Conservation (phyloP, 2,113 vertebrate genomes). For the Struthio camelus region DNA sequence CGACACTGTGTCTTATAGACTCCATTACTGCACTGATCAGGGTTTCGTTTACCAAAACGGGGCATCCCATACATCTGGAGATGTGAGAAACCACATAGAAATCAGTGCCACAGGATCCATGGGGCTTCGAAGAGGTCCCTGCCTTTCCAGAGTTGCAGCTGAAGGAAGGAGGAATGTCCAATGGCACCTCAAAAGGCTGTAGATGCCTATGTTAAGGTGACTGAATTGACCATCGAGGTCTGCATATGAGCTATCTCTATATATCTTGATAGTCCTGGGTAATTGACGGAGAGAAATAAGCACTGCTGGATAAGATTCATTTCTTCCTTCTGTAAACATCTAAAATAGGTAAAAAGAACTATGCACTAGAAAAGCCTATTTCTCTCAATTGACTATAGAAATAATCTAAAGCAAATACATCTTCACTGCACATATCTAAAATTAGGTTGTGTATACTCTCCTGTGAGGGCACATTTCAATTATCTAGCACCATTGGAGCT, state of each 20-base stretch:
- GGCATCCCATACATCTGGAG: neutral
- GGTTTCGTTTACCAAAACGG: neutral
- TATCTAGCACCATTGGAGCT: neutral
- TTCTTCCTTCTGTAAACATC: neutral
- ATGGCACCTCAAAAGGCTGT: too few relatives aligned
- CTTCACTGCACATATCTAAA: neutral
- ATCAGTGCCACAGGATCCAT: neutral
- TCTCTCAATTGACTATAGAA: neutral
- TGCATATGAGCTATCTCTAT: too few relatives aligned
- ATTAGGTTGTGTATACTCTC: neutral
- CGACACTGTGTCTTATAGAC: neutral
- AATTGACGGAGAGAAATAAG: neutral
- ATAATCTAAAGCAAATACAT: neutral
- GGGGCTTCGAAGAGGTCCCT: neutral
- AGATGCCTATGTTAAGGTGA: too few relatives aligned
- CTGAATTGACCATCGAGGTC: too few relatives aligned
- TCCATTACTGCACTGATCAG: neutral
- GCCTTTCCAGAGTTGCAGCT: too few relatives aligned
- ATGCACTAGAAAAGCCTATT: neutral
- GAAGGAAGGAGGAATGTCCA: too few relatives aligned
- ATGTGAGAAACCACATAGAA: neutral
- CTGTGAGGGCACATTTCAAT: neutral
- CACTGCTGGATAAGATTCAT: neutral
- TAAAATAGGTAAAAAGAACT: neutral
- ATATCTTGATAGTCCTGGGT: neutral